Conservation (phyloP, 2,113 vertebrate genomes). For the Catharus fuscescens region DNA sequence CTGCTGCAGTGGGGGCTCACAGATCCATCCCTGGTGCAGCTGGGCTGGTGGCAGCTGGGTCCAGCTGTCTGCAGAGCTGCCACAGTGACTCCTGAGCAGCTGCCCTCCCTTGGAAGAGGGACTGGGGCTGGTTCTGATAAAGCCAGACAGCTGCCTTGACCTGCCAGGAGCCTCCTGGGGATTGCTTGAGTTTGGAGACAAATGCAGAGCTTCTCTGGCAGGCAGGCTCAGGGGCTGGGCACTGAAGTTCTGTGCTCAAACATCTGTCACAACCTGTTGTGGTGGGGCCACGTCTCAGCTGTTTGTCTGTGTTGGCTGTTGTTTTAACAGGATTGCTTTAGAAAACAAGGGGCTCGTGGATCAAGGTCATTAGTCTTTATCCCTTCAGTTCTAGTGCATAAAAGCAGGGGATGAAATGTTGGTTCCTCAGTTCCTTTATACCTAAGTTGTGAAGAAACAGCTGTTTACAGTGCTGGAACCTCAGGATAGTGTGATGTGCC, state of each 20-base stretch:
- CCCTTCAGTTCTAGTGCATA: not conserved
- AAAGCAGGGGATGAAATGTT: not conserved
- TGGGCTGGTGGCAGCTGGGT: slow-evolving; percentile 5
- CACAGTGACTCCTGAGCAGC: not conserved
- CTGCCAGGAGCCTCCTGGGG: not conserved
- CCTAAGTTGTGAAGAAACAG: not conserved
- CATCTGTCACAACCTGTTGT: not conserved
- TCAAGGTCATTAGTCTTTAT: not conserved
- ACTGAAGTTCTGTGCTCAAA: not conserved
- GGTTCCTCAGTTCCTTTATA: not conserved
- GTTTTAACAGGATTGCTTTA: not conserved
- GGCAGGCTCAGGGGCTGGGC: not conserved
- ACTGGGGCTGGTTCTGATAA: not conserved
- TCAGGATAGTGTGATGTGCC: not conserved
- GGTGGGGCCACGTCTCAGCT: not conserved
- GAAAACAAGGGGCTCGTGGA: not conserved
- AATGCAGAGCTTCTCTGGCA: not conserved
- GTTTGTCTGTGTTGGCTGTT: not conserved
- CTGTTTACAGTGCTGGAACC: not conserved
- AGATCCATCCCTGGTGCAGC: not conserved
- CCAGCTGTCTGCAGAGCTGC: not conserved
- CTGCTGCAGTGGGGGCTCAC: accelerated
- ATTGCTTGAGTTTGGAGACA: accelerated
- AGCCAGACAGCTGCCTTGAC: not conserved
- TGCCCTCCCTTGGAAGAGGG: not conserved